phyloP scores from a whole-genome alignment of 2,113 vertebrate genomes.

The Periophthalmodon schlosseri region DNA sequence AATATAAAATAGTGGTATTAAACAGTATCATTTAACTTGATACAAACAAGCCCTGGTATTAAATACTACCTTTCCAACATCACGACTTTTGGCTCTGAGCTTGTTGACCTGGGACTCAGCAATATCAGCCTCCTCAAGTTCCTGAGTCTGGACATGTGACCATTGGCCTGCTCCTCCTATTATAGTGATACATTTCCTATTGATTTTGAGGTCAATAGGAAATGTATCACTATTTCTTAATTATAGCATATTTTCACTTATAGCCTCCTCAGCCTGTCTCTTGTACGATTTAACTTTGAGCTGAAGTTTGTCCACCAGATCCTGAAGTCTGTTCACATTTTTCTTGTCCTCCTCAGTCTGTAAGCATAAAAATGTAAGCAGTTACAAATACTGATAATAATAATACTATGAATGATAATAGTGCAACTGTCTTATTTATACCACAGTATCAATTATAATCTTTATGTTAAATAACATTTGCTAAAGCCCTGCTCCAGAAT shows the following conservation, averaged over 20 bases:
- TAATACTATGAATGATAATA: too few species aligned
- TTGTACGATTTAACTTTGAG: too few species aligned
- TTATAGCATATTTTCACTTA: not conserved
- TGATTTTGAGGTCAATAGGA: not conserved
- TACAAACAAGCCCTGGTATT: not conserved
- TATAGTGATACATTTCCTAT: not conserved
- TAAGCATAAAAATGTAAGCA: too few species aligned
- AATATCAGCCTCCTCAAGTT: conserved; percentile 38
- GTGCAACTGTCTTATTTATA: too few species aligned
- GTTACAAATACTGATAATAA: too few species aligned
- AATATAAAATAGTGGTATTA: not conserved
- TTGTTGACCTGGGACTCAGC: conserved; percentile 68
- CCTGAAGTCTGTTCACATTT: conserved; percentile 14
- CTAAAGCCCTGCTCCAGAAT: too few species aligned
- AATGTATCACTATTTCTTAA: not conserved
- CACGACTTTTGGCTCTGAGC: conserved; percentile 59
- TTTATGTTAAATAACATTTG: too few species aligned
- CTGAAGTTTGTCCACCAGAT: conserved; percentile 9
- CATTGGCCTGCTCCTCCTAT: conserved; percentile 19
- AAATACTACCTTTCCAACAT: conserved; percentile 43
- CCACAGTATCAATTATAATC: too few species aligned
- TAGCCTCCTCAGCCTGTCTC: not conserved
- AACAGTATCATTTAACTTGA: too few species aligned
- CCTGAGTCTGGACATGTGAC: conserved; percentile 30
- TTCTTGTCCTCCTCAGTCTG: conserved; percentile 24